These are phyloP conservation scores for Petrosia ficiformis DNA, from an alignment of 37 sponge, comb jelly and placozoan genomes.

Conservation along the genomic window DNA sequence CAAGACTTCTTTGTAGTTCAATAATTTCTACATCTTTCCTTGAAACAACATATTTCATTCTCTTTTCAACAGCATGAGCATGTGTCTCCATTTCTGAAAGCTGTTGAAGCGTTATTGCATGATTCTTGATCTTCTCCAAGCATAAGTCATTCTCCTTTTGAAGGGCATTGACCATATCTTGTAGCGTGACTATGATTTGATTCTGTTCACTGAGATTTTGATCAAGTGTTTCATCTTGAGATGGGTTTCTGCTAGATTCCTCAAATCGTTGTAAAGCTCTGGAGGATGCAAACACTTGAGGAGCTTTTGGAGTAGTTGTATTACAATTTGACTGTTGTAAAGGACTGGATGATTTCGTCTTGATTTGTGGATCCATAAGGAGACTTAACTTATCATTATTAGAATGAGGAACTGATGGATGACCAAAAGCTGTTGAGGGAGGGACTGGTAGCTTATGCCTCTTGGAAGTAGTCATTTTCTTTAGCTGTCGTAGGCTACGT, in stretches of 20 bases:
- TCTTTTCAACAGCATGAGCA: neutral
- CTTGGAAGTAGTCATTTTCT: neutral
- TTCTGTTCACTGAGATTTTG: neutral
- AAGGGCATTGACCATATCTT: neutral
- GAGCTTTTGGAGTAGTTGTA: neutral
- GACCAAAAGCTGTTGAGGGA: neutral
- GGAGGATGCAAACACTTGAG: neutral
- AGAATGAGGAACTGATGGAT: neutral
- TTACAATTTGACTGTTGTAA: neutral
- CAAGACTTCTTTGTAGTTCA: too few species aligned
- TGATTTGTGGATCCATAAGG: neutral
- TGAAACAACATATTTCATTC: neutral
- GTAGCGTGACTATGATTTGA: neutral
- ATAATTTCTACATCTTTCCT: too few species aligned
- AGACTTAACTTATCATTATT: too few species aligned
- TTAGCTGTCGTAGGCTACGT: slow-evolving; percentile 7
- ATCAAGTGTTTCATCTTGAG: neutral
- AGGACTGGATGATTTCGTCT: neutral
- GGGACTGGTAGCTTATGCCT: neutral
- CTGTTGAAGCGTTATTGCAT: neutral
- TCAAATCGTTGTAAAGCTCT: neutral
- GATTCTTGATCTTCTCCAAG: neutral
- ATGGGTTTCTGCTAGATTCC: neutral
- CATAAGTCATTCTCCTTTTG: neutral
- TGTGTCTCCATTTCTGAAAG: neutral